These are phyloP conservation scores for Lateolabrax maculatus DNA, from an alignment of 2,797 vertebrate genomes.

Conservation along the genomic window DNA sequence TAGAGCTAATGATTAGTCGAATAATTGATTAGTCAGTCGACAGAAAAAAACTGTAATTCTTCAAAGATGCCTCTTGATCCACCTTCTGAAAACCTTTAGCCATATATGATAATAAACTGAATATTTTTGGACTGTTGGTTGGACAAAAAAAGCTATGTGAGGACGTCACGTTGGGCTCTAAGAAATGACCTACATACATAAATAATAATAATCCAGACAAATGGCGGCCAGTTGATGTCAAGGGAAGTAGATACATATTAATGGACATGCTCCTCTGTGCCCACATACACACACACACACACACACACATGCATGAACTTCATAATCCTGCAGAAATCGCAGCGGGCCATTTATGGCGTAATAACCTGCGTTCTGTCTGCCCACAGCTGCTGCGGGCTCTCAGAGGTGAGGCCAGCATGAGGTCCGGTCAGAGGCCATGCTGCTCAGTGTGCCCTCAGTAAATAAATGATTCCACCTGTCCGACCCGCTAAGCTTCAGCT, in stretches of 20 bases:
- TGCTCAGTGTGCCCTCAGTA: constrained; percentile 58
- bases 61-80: too few relatives aligned
- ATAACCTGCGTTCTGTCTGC: constrained; percentile 34
- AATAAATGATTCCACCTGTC: constrained; percentile 82
- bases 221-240: neutral
- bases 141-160: too few relatives aligned
- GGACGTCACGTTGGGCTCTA: too few relatives aligned
- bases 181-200: neutral
- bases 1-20: neutral
- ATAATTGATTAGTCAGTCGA: neutral
- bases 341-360: constrained; percentile 38
- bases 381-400: constrained; percentile 37
- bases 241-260: constrained; percentile 40
- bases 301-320: neutral
- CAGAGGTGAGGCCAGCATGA: constrained; percentile 53
- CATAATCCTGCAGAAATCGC: constrained; percentile 33
- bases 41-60: too few relatives aligned
- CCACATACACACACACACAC: neutral
- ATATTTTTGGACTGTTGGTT: too few relatives aligned
- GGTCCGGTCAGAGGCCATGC: constrained; percentile 53
- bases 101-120: too few relatives aligned
- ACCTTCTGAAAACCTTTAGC: too few relatives aligned
- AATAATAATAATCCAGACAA: constrained; percentile 6
- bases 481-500: constrained; percentile 65
- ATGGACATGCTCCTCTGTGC: constrained; percentile 11